Evolutionary conservation across 2,113 vertebrate genomes (phyloP).

Genomic region (Montifringilla adamsi): DNA sequence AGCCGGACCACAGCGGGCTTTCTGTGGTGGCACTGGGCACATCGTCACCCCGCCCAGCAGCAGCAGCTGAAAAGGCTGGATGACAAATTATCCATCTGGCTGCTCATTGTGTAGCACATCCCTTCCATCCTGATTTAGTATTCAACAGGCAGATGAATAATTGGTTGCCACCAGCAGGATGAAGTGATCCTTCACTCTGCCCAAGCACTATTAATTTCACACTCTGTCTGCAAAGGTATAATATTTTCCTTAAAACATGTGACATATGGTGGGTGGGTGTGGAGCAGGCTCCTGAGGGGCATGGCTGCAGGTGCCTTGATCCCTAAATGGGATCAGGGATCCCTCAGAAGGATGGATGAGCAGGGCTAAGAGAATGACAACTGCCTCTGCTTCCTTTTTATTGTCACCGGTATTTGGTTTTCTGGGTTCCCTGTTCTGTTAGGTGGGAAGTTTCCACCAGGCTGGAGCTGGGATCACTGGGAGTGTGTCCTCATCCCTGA

Average conservation of each 20-base stretch:
- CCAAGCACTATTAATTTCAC: constrained; percentile 52
- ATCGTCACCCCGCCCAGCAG: background rate
- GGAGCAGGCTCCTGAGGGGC: background rate
- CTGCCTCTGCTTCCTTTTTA: background rate
- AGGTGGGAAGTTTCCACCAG: background rate
- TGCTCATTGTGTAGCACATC: constrained; percentile 42
- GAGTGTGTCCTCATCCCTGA: background rate
- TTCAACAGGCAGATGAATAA: constrained; percentile 67
- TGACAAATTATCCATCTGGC: constrained; percentile 57
- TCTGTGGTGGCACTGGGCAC: background rate
- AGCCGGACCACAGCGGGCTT: background rate
- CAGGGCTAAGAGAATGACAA: background rate
- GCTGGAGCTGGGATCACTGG: background rate
- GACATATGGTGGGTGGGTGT: background rate
- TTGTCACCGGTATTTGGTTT: background rate
- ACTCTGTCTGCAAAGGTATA: constrained; percentile 46
- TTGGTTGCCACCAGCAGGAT: constrained; percentile 54
- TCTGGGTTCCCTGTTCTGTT: background rate
- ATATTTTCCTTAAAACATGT: constrained; percentile 39
- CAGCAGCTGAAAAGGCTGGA: constrained; percentile 29
- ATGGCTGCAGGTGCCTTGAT: background rate
- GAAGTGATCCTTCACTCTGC: constrained; percentile 64
- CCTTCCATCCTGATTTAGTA: constrained; percentile 57
- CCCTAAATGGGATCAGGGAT: background rate
- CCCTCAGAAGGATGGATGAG: background rate